A percentile compares a stretch with the other conserved stretches of the same genome.
Conservation (phyloP, 2,797 vertebrate species). For the Toxotes lorentzi region DNA sequence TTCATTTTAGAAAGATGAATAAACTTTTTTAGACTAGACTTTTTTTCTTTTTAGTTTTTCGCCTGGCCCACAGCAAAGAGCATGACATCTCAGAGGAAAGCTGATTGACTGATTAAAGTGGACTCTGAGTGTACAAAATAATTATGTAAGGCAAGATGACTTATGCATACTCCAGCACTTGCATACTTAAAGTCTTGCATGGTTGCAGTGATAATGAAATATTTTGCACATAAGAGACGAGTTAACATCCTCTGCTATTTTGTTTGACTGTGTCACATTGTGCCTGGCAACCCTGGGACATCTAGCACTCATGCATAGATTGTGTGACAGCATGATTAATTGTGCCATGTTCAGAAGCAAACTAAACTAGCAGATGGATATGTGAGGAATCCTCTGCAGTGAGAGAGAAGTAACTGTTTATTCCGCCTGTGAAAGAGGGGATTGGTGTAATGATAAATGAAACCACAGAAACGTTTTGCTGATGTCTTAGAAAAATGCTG, state of each 20-base stretch:
- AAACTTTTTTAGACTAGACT: too few relatives aligned
- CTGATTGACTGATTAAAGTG: constrained; percentile 43
- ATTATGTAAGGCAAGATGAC: constrained; percentile 36
- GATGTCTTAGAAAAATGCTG: constrained; percentile 66
- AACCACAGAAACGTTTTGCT: constrained; percentile 65
- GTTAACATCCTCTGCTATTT: constrained; percentile 48
- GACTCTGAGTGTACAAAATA: constrained; percentile 20
- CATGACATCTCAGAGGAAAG: constrained; percentile 18
- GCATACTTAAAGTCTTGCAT: neutral
- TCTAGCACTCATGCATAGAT: constrained; percentile 53
- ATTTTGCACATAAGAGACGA: constrained; percentile 34
- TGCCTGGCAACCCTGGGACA: constrained; percentile 43
- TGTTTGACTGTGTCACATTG: constrained; percentile 60
- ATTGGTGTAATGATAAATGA: constrained; percentile 70
- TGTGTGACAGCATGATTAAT: constrained; percentile 79
- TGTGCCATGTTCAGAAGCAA: constrained; percentile 58
- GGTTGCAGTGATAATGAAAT: constrained; percentile 25
- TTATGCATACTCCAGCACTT: constrained; percentile 14
- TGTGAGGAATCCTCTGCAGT: constrained; percentile 48
- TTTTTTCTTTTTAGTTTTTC: neutral
- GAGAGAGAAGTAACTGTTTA: constrained; percentile 58
- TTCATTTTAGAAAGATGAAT: constrained; percentile 2
- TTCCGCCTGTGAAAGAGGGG: constrained; percentile 54
- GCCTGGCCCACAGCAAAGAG: neutral
- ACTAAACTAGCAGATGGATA: constrained; percentile 65